These are phyloP conservation scores for Zaprionus taronus DNA, from an alignment of 1,140 invertebrate species.

Conservation along the genomic window DNA sequence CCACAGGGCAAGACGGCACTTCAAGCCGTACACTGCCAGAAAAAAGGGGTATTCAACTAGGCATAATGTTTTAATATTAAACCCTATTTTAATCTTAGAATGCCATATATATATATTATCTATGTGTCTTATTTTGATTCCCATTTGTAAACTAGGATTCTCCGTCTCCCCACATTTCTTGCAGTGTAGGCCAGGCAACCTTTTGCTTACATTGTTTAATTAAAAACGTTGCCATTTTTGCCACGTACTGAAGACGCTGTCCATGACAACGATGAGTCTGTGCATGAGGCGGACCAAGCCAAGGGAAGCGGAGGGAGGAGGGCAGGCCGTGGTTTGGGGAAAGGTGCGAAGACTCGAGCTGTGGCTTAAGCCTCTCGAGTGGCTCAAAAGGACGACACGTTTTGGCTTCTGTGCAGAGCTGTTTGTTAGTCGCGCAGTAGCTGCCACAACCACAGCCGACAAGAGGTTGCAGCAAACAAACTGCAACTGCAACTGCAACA, in stretches of 20 bases:
- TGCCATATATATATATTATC: too few relatives aligned
- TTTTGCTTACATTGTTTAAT: slow-evolving; percentile 78
- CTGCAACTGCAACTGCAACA: slow-evolving; percentile 29
- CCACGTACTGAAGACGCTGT: slow-evolving; percentile 75
- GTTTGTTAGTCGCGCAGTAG: slow-evolving; percentile 61
- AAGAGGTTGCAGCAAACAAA: slow-evolving; percentile 42
- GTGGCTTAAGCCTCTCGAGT: slow-evolving; percentile 55
- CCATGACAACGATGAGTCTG: slow-evolving; percentile 54
- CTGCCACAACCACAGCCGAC: slow-evolving; percentile 42
- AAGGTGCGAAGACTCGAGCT: slow-evolving; percentile 16
- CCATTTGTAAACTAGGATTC: background rate
- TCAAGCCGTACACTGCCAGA: slow-evolving; percentile 33
- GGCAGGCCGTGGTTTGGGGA: background rate
- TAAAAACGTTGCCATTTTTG: slow-evolving; percentile 70
- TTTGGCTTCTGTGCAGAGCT: slow-evolving; percentile 74
- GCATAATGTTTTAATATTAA: too few relatives aligned
- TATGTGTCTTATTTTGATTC: background rate
- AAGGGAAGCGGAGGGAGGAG: background rate
- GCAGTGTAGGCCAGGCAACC: slow-evolving; percentile 6
- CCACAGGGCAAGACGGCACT: slow-evolving; percentile 38
- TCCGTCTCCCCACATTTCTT: background rate
- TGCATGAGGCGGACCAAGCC: background rate
- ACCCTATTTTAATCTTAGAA: too few relatives aligned
- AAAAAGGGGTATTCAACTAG: background rate
- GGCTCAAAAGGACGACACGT: slow-evolving; percentile 82